Base-by-base conservation (phyloP, 2,797 vertebrate species). In the Urosaurus nigricauda region DNA sequence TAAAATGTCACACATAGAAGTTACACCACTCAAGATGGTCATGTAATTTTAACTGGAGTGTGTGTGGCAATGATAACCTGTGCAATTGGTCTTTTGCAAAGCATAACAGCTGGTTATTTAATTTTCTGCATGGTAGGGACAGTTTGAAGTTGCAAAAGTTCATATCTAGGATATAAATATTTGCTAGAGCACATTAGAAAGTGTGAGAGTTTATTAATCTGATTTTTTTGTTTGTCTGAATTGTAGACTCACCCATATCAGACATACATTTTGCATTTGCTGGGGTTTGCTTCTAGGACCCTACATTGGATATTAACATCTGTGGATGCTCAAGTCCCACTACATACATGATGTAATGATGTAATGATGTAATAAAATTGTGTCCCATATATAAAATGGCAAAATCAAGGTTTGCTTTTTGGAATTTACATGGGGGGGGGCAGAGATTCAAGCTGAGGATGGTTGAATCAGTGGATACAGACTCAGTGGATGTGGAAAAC, bases 121-220 rank as follows among this genome's bases (percentile, higher is more conserved):
- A 71, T n/a, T 4, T 63, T 83, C 58, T 79, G 60, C 80, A 81
- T 92, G 90, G 53, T 0, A 75, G 40, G 84, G 91, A 88, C 29
- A 79, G 2, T 79, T 86, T 84, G 47, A 90, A 91, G 51, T 37
- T 32, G 11, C 21, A 87, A 83, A 73, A 87, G 35, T 68, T 65
- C 58, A 40, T 7, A 5, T 79, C 88, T 2, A 0, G 88, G 47
- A 56, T 90, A 43, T 74, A 86, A 74, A 78, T 90, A 87, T 80
- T 43, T 90, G 19, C 80, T 92, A 47, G 91, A 92, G 29, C 77
- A 92, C 79, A 74, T 89, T 56, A 91, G 77, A 88, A 91, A 94
- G 65, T 86, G 88, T 93, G 60, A 51, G 74, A 79, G 94, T 95
- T 80, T 92, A 0, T 95, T 92, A 83, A 60, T 92, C 63, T 75